Evolutionary conservation across 2,113 vertebrate genomes (phyloP).

Genomic region (Turdus rufiventris): DNA sequence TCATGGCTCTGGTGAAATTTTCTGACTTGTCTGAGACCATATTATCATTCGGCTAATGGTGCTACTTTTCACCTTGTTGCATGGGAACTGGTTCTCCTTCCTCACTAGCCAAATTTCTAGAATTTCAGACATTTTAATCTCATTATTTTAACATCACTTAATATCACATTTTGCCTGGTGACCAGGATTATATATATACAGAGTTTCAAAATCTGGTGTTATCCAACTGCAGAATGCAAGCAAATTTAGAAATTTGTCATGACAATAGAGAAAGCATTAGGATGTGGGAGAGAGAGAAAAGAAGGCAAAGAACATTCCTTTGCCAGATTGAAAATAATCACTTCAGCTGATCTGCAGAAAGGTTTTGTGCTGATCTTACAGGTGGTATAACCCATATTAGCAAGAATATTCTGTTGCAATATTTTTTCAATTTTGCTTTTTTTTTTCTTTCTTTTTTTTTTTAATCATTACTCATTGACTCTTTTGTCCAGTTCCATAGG

Average conservation of each 20-base stretch:
- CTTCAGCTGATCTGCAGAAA: not conserved
- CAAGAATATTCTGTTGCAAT: not conserved
- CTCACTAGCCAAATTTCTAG: not conserved
- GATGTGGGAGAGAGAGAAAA: not conserved
- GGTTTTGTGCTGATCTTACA: not conserved
- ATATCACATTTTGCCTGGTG: not conserved
- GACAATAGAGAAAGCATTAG: constrained; percentile 1
- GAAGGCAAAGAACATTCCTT: not conserved
- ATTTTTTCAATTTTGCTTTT: not conserved
- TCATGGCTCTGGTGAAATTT: not conserved
- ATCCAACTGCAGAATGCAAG: not conserved
- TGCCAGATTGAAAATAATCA: not conserved
- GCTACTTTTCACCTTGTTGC: not conserved
- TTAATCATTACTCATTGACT: not conserved
- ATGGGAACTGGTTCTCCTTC: not conserved
- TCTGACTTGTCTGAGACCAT: not conserved
- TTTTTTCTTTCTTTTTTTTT: not conserved
- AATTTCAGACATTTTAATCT: not conserved
- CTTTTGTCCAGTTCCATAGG: not conserved
- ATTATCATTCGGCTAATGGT: not conserved
- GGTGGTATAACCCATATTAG: not conserved
- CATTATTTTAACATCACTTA: not conserved
- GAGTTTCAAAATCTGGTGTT: not conserved
- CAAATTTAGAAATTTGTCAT: constrained; percentile 31
- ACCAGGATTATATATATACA: not conserved